Base-by-base conservation (phyloP, 2,113 vertebrate genomes). In the Paradoxurus hermaphroditus region DNA sequence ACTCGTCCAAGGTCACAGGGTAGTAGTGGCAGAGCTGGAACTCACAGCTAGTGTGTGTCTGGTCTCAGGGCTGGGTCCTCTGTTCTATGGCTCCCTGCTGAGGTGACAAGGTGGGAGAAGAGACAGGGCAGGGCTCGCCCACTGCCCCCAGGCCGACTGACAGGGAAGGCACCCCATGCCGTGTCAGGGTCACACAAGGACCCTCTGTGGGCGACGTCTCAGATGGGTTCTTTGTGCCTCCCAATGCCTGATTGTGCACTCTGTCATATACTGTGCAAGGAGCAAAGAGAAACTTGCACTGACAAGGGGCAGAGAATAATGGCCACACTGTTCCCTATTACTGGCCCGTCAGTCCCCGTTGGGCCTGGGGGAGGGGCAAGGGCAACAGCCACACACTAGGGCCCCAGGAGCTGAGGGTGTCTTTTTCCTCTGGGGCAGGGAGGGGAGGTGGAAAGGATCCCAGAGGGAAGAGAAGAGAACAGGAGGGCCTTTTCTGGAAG, bases 101-200 rank as follows among this genome's bases (percentile, higher is more conserved):
- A 39, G 62, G 27, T 16, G 9, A 78, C 36, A 44, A 63, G 63
- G 39, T 15, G 1, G 41, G 21, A 68, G 18, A n/a, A 53, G 44
- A 63, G 39, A 14, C 4, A 3, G 31, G 83, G 34, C 5, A 3
- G 18, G 79, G 67, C 19, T 41, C 1, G 5, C 4, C 18, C 19
- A 1, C 9, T 3, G 14, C 49, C 25, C 16, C 19, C 4, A 5
- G 34, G 59, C 14, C 3, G 9, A 44, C 8, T 18, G 18, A 51
- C 15, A 31, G 68, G 82, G 68, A 65, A 86, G 91, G 39, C 21
- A 49, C 29, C 36, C 44, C 73, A 49, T 0, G 1, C 56, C 0
- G 4, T 56, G 51, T 81, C 91, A 75, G 94, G 91, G 97, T 96
- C 83, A 95, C 44, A 97, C 92, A 95, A 92, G 91, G 90, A 77